A percentile compares a stretch with the other conserved stretches of the same genome.
Evolutionary conservation across 2,888 invertebrate species (phyloP).

Genomic region (Dasypogon diadema): DNA sequence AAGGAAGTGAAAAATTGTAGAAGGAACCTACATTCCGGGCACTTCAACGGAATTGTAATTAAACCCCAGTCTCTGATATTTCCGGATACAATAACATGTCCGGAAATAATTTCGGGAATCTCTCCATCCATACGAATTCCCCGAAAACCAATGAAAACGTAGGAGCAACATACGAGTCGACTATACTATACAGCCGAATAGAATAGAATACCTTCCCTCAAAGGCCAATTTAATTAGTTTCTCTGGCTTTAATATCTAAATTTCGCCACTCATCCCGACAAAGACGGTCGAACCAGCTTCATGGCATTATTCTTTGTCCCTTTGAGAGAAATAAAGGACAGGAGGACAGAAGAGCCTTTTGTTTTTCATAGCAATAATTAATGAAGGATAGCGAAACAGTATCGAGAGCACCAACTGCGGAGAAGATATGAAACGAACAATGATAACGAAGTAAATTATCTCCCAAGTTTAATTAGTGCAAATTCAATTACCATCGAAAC

Average conservation of each 20-base stretch:
- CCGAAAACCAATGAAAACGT: background rate
- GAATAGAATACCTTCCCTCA: background rate
- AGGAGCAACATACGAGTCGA: too few relatives aligned
- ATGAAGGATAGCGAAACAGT: slow-evolving; percentile 1
- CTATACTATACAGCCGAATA: too few relatives aligned
- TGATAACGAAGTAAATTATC: slow-evolving; percentile 34
- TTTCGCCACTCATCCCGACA: background rate
- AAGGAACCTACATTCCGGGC: too few relatives aligned
- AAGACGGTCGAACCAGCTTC: background rate
- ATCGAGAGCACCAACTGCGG: background rate
- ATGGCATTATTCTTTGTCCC: slow-evolving; percentile 10
- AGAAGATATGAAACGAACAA: slow-evolving; percentile 18
- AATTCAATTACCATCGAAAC: slow-evolving; percentile 22
- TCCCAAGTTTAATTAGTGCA: slow-evolving; percentile 27
- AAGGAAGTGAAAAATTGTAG: too few relatives aligned
- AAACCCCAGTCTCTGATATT: too few relatives aligned
- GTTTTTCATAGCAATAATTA: background rate
- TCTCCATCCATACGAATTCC: too few relatives aligned
- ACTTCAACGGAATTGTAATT: too few relatives aligned
- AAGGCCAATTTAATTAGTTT: slow-evolving; percentile 28
- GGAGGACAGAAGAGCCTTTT: background rate
- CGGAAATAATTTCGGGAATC: too few relatives aligned
- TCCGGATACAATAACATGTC: too few relatives aligned
- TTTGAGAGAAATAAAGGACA: background rate
- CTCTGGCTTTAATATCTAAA: slow-evolving; percentile 11